Percentiles rank a stretch among this genome's conserved stretches.
Conservation (phyloP, 1,140 invertebrate genomes). For the Drosophila willistoni region DNA sequence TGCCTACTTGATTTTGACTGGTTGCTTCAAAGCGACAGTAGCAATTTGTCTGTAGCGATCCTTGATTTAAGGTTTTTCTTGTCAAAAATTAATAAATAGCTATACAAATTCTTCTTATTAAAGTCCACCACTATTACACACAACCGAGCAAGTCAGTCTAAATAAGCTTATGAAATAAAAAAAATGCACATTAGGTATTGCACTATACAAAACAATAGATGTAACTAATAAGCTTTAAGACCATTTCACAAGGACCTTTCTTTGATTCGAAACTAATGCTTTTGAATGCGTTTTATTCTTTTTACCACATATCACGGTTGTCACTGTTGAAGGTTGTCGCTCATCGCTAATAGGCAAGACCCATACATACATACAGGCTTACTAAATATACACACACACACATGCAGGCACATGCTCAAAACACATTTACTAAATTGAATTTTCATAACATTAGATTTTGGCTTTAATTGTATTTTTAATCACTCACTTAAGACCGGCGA, state of each 20-base stretch:
- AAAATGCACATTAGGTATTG: no score
- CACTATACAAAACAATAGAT: no score
- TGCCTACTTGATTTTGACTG: neutral
- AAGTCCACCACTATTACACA: no score
- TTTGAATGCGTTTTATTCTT: neutral
- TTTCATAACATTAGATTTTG: neutral
- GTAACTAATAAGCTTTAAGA: no score
- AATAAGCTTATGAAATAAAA: no score
- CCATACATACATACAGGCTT: constrained; percentile 11
- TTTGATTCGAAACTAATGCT: neutral
- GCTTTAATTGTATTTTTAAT: neutral
- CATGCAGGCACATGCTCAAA: neutral
- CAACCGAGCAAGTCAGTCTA: no score
- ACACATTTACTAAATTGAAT: neutral
- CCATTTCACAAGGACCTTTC: no score
- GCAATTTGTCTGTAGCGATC: neutral
- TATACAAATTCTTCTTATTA: no score
- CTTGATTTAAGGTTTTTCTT: neutral
- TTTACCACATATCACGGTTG: neutral
- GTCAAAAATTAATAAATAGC: neutral
- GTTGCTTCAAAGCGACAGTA: neutral
- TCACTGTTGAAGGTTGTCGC: neutral
- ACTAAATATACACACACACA: constrained; percentile 4
- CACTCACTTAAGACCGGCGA: neutral
- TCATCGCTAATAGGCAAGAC: constrained; percentile 6